Evolutionary conservation across 2,113 vertebrate species (phyloP).

Genomic region (Hipposideros armiger): DNA sequence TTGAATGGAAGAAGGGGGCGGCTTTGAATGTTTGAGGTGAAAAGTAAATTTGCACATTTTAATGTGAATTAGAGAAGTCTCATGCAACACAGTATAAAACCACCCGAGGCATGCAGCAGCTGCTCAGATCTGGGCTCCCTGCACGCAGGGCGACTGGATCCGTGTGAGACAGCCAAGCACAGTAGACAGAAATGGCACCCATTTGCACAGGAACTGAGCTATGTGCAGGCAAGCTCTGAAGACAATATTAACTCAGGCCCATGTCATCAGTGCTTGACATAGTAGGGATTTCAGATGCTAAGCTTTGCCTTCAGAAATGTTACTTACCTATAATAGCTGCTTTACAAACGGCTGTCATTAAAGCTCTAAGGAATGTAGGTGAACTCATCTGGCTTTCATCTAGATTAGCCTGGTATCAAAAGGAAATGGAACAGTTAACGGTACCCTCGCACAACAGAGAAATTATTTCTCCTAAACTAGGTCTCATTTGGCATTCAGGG

Average conservation of each 20-base stretch:
- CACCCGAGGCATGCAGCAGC: neutral
- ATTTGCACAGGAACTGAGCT: neutral
- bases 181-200: neutral
- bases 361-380: constrained; percentile 97
- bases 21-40: neutral
- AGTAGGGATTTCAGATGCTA: neutral
- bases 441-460: accelerated
- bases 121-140: neutral
- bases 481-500: neutral
- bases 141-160: neutral
- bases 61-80: neutral
- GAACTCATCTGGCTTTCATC: constrained; percentile 98
- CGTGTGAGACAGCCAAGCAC: neutral
- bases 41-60: neutral
- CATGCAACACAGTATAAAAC: neutral
- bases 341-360: constrained; percentile 99
- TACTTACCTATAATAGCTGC: constrained; percentile 97
- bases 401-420: constrained; percentile 93
- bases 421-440: constrained; percentile 71
- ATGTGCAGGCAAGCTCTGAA: neutral
- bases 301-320: constrained; percentile 8
- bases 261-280: neutral
- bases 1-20: neutral
- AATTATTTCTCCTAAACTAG: neutral
- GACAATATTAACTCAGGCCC: constrained; percentile 1